phyloP scores from a whole-genome alignment of 2,888 invertebrate species.

The Nasonovia ribisnigri region DNA sequence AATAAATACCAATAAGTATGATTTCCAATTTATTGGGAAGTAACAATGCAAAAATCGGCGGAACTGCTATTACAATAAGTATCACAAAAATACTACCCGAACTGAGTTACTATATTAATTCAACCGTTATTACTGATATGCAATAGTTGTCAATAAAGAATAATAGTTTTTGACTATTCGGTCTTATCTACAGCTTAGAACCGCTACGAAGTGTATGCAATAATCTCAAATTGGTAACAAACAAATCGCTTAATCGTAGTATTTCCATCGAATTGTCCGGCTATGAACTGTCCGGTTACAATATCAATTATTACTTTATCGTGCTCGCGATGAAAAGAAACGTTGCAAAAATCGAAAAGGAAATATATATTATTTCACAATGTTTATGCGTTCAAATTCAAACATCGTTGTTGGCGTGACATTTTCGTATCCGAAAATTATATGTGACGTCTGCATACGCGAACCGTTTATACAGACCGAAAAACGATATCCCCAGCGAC shows the following conservation, averaged over 20 bases:
- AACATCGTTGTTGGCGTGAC: background rate
- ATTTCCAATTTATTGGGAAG: background rate
- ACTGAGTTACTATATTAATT: background rate
- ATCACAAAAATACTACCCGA: background rate
- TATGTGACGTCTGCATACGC: background rate
- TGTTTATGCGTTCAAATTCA: background rate
- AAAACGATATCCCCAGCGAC: background rate
- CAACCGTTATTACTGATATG: background rate
- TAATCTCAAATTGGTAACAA: background rate
- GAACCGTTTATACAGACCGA: background rate
- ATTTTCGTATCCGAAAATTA: background rate
- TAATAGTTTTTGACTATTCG: background rate
- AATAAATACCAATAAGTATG: background rate
- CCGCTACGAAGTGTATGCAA: background rate
- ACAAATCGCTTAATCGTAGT: background rate
- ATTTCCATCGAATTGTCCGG: background rate
- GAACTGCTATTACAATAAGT: background rate
- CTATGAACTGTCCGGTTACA: background rate
- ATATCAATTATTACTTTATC: background rate
- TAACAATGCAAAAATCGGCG: background rate
- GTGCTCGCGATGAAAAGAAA: no score
- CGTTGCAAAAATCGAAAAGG: background rate
- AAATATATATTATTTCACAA: background rate
- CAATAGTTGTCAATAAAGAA: background rate
- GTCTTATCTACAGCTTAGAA: background rate